Evolutionary conservation across 2,797 vertebrate genomes (phyloP).

Genomic region (Typhlichthys eigenmanni): DNA sequence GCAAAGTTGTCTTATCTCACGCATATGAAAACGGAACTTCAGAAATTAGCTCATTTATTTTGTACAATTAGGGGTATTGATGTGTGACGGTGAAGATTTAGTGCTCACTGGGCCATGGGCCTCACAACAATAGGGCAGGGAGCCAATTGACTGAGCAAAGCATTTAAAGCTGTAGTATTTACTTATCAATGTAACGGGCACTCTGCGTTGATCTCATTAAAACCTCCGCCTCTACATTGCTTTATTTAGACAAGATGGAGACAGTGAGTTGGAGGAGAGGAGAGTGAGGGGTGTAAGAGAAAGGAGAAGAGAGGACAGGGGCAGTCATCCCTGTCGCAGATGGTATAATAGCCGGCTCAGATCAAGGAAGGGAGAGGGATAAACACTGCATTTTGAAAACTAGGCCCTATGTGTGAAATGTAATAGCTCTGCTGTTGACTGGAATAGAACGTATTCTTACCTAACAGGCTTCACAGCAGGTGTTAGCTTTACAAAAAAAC

Average conservation of each 20-base stretch:
- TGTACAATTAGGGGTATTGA: conserved; percentile 99
- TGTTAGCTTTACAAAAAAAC: neutral
- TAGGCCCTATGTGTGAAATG: conserved; percentile 33
- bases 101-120: conserved; percentile 85
- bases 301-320: conserved; percentile 59
- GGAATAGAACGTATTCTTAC: conserved; percentile 47
- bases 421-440: conserved; percentile 32
- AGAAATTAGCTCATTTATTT: conserved; percentile 99
- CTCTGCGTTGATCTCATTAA: conserved; percentile 89
- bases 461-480: conserved; percentile 17
- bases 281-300: conserved; percentile 19
- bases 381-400: conserved; percentile 35
- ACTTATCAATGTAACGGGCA: conserved; percentile 92
- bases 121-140: conserved; percentile 82
- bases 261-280: conserved; percentile 38
- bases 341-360: conserved; percentile 80
- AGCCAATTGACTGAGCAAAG: conserved; percentile 86
- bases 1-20: conserved; percentile 89
- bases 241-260: conserved; percentile 59
- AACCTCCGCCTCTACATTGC: conserved; percentile 81
- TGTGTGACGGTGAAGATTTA: conserved; percentile 99
- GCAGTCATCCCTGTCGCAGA: conserved; percentile 78
- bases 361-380: conserved; percentile 29
- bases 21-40: conserved; percentile 94
- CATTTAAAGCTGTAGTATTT: conserved; percentile 94